Percentiles rank a stretch among this genome's conserved stretches.
Conservation (phyloP, 1,140 invertebrate species). For the Liolophura sinensis region DNA sequence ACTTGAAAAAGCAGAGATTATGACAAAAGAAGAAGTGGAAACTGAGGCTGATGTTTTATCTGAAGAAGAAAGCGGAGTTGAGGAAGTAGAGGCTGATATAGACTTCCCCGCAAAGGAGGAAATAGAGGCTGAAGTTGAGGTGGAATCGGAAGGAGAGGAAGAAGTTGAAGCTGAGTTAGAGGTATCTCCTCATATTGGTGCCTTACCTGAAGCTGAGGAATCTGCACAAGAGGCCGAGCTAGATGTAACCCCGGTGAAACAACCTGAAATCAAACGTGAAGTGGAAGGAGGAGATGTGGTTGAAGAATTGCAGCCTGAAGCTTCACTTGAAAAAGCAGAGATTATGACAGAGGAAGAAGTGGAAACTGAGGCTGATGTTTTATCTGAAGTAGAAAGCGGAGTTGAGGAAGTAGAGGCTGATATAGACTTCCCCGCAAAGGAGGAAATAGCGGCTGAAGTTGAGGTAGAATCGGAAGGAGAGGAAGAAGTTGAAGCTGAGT, state of each 20-base stretch:
- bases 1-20: slow-evolving; percentile 1
- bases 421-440: slow-evolving; percentile 11
- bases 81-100: slow-evolving; percentile 11
- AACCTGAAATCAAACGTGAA: slow-evolving; percentile 13
- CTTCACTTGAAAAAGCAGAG: background rate
- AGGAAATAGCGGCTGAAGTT: slow-evolving; percentile 18
- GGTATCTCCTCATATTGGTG: slow-evolving; percentile 14
- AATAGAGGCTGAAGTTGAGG: background rate
- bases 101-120: slow-evolving; percentile 3
- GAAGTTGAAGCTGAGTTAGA: slow-evolving; percentile 13
- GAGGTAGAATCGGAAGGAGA: slow-evolving; percentile 5
- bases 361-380: slow-evolving; percentile 10
- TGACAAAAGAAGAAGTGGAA: slow-evolving; percentile 10
- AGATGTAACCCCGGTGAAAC: slow-evolving; percentile 7
- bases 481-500: slow-evolving; percentile 20
- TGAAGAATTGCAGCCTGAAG: background rate
- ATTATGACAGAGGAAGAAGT: slow-evolving; percentile 1
- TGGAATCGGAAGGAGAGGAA: background rate
- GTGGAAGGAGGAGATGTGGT: background rate
- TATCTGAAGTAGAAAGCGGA: slow-evolving; percentile 7
- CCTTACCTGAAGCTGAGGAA: background rate
- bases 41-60: slow-evolving; percentile 4
- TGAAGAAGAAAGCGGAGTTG: slow-evolving; percentile 8
- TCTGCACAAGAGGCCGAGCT: slow-evolving; percentile 15
- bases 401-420: slow-evolving; percentile 18